Evolutionary conservation across 64 coral and sea anemone species (phyloP), one percentile per base, ranked within the genome.

Genomic region (Dendronephthya gigantea): DNA sequence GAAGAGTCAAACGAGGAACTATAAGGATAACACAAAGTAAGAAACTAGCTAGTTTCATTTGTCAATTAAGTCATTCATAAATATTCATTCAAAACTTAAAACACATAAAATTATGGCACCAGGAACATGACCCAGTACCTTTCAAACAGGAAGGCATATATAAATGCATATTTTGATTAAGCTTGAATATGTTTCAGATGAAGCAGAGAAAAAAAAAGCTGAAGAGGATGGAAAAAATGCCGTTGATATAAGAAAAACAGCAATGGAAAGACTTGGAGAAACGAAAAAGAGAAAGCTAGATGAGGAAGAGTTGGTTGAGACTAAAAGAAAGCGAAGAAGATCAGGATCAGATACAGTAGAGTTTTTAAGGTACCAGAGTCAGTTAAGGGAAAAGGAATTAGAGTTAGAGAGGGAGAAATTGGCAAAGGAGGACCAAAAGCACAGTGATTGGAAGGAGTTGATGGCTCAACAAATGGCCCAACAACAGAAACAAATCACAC

Each of bases 201-300:
- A 88, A 50, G 31, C 0, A 9, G 7, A 29, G 29, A 50, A 27
- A 50, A 31, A 69, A 49, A 82, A 88, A 52, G n/a, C 39, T 35
- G 43, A 82, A 48, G 72, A 75, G 14, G 70, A 88, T 17, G 34
- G 16, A 15, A 17, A 0, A 50, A 88, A 50, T 81, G 69, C 69
- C 33, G 29, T 88, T 39, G 86, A 88, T 79, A 88, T 88, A 17
- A 81, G 86, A 55, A 88, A 68, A 27, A 74, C 49, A 52, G 86
- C 45, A 69, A 88, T 88, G 86, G 86, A 88, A 81, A 79, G 28
- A 9, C 38, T 55, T 9, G 68, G 38, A 31, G 41, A 88, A n/a
- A 88, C 27, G 0, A 75, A 82, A 5, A 88, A 81, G 7, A 88
- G 39, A 12, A 87, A 87, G 47, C 1, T 9, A 7, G 39, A 49